A percentile compares a stretch with the other conserved stretches of the same genome.
Conservation (phyloP, 2,888 invertebrate species). For the Thereva unica region DNA sequence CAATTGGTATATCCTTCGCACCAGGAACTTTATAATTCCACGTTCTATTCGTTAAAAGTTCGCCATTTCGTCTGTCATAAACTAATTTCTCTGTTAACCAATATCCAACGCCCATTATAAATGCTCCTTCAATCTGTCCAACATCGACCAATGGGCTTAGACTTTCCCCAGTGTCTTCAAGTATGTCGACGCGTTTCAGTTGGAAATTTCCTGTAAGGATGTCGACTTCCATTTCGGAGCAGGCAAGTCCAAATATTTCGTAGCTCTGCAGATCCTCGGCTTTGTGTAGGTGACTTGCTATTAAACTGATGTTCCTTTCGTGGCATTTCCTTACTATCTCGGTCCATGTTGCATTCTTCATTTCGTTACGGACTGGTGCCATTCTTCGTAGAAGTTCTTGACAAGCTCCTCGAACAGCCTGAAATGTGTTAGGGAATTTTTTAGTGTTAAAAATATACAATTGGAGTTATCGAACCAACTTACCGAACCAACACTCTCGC, state of each 20-base stretch:
- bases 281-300: constrained; percentile 63
- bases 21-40: constrained; percentile 83
- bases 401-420: constrained; percentile 64
- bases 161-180: constrained; percentile 77
- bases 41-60: constrained; percentile 73
- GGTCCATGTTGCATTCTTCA: constrained; percentile 62
- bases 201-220: constrained; percentile 78
- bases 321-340: constrained; percentile 61
- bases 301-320: constrained; percentile 60
- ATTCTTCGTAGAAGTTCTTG: constrained; percentile 41
- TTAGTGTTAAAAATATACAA: constrained; percentile 39
- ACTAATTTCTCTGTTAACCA: constrained; percentile 74
- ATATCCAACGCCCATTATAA: constrained; percentile 76
- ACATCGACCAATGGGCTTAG: constrained; percentile 74
- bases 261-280: constrained; percentile 63
- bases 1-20: constrained; percentile 76
- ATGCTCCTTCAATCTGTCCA: constrained; percentile 79
- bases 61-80: constrained; percentile 67
- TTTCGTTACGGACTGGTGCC: neutral
- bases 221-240: constrained; percentile 76
- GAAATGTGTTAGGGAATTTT: constrained; percentile 42
- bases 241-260: constrained; percentile 66
- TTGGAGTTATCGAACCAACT: constrained; percentile 53
- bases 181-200: constrained; percentile 68
- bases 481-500: constrained; percentile 68